Percentiles rank a stretch among this genome's conserved stretches.
phyloP scores from a whole-genome alignment of 2,797 vertebrate species.

The Microchirus variegatus region DNA sequence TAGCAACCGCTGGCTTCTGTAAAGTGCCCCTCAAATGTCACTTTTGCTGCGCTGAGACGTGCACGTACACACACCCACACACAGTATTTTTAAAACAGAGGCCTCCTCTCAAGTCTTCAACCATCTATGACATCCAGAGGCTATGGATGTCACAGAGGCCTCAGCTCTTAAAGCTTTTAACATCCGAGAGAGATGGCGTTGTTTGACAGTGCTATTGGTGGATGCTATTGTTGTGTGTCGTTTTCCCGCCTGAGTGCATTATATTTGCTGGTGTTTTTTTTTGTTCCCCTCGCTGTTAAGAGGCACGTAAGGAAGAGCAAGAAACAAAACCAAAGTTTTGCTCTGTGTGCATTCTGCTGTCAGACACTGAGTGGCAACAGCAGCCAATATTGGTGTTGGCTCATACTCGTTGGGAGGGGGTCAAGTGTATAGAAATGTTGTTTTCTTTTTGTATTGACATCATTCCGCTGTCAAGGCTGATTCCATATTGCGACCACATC shows the following conservation, averaged over 20 bases:
- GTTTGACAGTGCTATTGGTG: conserved; percentile 78
- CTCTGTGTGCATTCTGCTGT: conserved; percentile 66
- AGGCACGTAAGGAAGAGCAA: conserved; percentile 60
- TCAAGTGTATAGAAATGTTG: conserved; percentile 61
- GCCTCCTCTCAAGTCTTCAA: conserved; percentile 80
- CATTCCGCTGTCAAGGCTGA: conserved; percentile 51
- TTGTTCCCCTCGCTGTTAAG: conserved; percentile 47
- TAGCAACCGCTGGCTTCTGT: conserved; percentile 77
- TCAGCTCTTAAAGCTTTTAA: conserved; percentile 82
- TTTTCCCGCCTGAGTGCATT: conserved; percentile 58
- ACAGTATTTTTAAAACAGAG: conserved; percentile 79
- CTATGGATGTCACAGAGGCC: conserved; percentile 74
- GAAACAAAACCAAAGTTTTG: conserved; percentile 68
- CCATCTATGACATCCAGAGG: conserved; percentile 79
- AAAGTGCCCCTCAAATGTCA: conserved; percentile 89
- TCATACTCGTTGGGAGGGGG: conserved; percentile 37
- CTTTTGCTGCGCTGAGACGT: conserved; percentile 78
- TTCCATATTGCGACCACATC: conserved; percentile 36
- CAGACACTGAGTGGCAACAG: conserved; percentile 61
- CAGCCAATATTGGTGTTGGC: conserved; percentile 54
- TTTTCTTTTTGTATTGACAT: conserved; percentile 45
- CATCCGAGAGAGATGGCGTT: conserved; percentile 76
- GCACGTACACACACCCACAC: conserved; percentile 75
- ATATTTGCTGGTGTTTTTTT: conserved; percentile 63
- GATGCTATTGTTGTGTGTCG: conserved; percentile 76